phyloP scores from a whole-genome alignment of 2,113 vertebrate genomes.

The Oenanthe oenanthe region DNA sequence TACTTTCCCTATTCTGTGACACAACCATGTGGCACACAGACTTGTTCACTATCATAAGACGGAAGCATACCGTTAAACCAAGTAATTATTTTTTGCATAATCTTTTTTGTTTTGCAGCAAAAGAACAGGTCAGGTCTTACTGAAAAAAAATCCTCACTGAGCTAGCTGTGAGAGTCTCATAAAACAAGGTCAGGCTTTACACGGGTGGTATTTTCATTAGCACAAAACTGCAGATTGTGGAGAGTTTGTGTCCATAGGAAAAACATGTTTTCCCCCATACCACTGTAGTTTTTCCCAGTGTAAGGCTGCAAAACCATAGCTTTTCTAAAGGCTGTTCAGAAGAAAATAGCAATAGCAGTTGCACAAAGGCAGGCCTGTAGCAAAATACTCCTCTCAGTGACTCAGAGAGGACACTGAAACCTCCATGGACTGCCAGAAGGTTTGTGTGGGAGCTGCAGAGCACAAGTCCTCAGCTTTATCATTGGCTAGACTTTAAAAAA shows the following conservation, averaged over 20 bases:
- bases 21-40: not conserved
- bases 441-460: conserved; percentile 14
- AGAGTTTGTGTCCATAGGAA: not conserved
- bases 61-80: not conserved
- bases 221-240: not conserved
- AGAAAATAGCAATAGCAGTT: not conserved
- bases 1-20: not conserved
- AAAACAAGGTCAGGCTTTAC: not conserved
- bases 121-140: not conserved
- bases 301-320: not conserved
- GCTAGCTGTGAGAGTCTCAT: not conserved
- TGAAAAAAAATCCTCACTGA: not conserved
- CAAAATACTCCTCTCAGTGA: not conserved
- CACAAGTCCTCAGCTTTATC: not conserved
- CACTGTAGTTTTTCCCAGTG: not conserved
- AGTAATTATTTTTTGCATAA: not conserved
- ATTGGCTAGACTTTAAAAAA: not conserved
- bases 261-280: not conserved
- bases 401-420: conserved; percentile 12
- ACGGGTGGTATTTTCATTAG: not conserved
- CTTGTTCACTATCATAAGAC: not conserved
- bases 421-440: not conserved
- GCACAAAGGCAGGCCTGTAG: not conserved
- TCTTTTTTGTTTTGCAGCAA: not conserved
- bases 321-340: not conserved